Evolutionary conservation across 2,797 vertebrate species (phyloP).

Genomic region (Falco concolor): DNA sequence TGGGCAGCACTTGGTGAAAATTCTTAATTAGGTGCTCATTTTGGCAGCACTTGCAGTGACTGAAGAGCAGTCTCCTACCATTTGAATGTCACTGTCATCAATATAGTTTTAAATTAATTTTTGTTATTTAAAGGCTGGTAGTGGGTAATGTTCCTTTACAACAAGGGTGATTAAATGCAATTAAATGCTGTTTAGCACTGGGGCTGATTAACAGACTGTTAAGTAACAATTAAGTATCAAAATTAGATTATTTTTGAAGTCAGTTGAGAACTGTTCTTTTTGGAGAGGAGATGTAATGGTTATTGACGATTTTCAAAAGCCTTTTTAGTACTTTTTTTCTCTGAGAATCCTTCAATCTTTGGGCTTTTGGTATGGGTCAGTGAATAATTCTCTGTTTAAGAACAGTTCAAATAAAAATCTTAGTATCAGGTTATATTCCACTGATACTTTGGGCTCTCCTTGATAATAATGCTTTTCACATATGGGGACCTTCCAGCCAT

Average conservation of each 20-base stretch:
- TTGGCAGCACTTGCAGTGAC: background rate
- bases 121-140: background rate
- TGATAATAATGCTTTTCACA: background rate
- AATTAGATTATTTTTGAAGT: conserved; percentile 10
- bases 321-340: background rate
- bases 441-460: background rate
- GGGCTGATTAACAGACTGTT: background rate
- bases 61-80: background rate
- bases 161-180: background rate
- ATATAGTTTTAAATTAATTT: background rate
- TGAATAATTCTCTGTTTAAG: background rate
- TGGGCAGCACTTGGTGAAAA: background rate
- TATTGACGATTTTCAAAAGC: background rate
- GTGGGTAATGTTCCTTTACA: background rate
- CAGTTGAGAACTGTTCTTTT: background rate
- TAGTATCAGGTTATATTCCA: background rate
- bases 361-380: background rate
- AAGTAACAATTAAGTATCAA: background rate
- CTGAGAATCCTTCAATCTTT: background rate
- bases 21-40: background rate
- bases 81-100: background rate
- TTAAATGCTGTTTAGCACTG: background rate
- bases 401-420: background rate
- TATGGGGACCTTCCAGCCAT: conserved; percentile 33
- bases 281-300: background rate